Evolutionary conservation across 2,797 vertebrate genomes (phyloP).

Genomic region (Pseudomugil gertrudae): DNA sequence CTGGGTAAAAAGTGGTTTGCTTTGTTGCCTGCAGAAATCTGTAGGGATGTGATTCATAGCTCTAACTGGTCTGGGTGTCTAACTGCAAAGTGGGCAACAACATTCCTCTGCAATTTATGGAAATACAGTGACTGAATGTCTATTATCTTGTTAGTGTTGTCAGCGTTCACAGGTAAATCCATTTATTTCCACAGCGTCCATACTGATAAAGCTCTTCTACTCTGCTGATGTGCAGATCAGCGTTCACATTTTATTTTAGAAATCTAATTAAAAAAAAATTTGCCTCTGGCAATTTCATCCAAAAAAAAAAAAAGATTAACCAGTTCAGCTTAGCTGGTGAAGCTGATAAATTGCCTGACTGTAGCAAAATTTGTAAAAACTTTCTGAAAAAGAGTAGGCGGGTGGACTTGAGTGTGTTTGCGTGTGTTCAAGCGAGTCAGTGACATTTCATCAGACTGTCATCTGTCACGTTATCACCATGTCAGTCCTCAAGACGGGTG

Average conservation of each 20-base stretch:
- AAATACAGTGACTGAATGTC: not conserved
- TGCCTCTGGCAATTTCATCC: slow-evolving; percentile 3
- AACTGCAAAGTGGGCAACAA: not conserved
- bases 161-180: not conserved
- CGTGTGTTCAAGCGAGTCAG: slow-evolving; percentile 6
- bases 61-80: not conserved
- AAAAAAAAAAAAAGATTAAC: slow-evolving; percentile 7
- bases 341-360: slow-evolving; percentile 3
- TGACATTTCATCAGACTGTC: slow-evolving; percentile 59
- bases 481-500: slow-evolving; percentile 39
- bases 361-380: slow-evolving; percentile 11
- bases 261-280: slow-evolving; percentile 6
- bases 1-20: slow-evolving; percentile 38
- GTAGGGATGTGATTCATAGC: slow-evolving; percentile 26
- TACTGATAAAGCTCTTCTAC: not conserved
- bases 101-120: not conserved
- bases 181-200: not conserved
- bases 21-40: slow-evolving; percentile 7
- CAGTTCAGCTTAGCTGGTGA: slow-evolving; percentile 1
- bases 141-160: not conserved
- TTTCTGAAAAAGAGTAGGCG: slow-evolving; percentile 23
- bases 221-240: slow-evolving; percentile 3
- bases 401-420: slow-evolving; percentile 13
- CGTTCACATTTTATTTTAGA: slow-evolving; percentile 23
- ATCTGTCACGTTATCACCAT: slow-evolving; percentile 50